phyloP scores from a whole-genome alignment of 2,113 vertebrate genomes.

The Ceyx cyanopectus region DNA sequence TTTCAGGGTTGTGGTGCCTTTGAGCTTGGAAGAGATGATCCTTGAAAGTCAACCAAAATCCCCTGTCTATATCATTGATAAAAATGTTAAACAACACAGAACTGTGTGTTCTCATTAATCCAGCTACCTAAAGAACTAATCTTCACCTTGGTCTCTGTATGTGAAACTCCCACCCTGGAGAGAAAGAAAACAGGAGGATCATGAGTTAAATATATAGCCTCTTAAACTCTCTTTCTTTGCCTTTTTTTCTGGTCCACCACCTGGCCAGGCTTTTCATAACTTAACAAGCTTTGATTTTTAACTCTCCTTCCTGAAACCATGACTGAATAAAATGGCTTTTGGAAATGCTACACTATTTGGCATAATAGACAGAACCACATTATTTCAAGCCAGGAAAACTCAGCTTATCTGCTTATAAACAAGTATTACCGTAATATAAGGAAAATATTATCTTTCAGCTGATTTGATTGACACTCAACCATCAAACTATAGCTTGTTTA shows the following conservation, averaged over 20 bases:
- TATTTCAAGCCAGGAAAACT: background rate
- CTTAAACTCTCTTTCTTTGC: background rate
- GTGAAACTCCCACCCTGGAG: background rate
- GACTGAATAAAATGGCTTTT: background rate
- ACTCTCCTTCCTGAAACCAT: background rate
- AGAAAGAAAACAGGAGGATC: background rate
- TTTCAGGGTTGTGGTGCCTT: no score
- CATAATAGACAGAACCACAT: fast-evolving
- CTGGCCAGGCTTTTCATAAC: background rate
- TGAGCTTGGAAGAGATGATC: no score
- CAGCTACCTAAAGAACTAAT: background rate
- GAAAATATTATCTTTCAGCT: background rate
- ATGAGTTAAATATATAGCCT: background rate
- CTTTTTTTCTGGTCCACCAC: background rate
- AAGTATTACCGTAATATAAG: background rate
- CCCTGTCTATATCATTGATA: no score
- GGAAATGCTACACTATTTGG: background rate
- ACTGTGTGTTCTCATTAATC: background rate
- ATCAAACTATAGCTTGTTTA: background rate
- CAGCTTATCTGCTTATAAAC: background rate
- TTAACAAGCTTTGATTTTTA: background rate
- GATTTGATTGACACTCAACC: background rate
- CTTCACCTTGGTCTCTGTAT: no score
- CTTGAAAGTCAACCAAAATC: no score
- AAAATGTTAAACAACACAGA: background rate